Evolutionary conservation across 2,888 invertebrate genomes (phyloP), one percentile per base, ranked within the genome.

Genomic region (Ophion ventricosus): DNA sequence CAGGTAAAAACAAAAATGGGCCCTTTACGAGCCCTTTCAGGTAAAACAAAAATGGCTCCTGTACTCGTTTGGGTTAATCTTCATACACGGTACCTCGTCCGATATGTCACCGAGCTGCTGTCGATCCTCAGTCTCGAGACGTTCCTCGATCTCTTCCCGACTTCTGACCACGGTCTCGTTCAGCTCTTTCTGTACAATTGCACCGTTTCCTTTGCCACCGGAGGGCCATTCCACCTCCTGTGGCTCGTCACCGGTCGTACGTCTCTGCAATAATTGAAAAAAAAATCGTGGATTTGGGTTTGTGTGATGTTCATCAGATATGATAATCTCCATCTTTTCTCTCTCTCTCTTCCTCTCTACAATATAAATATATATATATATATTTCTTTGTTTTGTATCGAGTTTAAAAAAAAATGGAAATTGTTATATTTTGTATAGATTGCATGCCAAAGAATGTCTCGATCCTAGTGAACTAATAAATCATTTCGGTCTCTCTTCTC

Each of bases 101-200:
- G 97, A 96, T 90, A 98, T 97, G 91, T 98, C 97, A 49, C 98
- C 98, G 78, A 96, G 94, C 91, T 98, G 97, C 89, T 96, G 96
- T 82, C 97, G 95, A 94, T 98, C 97, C 94, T 98, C 98, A 0
- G 97, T 97, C 93, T 98, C 98, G 85, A 96, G 94, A 56, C 96
- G 95, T 88, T 97, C 96, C 90, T 98, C 97, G 64, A 96, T 96
- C 92, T 98, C 96, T 93, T 98, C 97, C 83, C 97, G 95, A 66
- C 97, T 97, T 87, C 97, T 95, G 82, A 98, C 96, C 43, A 96
- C 95, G 87, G 95, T 96, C 93, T 98, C 97, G 89, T 96, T 96
- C 88, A 96, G 96, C 94, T 98, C 97, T 79, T 94, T 94, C 85
- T 97, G 95, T 73, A 98, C 97, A 88, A 97, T 95, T 11, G 97